Conservation (phyloP, 2,113 vertebrate genomes). For the Gyps fulvus region DNA sequence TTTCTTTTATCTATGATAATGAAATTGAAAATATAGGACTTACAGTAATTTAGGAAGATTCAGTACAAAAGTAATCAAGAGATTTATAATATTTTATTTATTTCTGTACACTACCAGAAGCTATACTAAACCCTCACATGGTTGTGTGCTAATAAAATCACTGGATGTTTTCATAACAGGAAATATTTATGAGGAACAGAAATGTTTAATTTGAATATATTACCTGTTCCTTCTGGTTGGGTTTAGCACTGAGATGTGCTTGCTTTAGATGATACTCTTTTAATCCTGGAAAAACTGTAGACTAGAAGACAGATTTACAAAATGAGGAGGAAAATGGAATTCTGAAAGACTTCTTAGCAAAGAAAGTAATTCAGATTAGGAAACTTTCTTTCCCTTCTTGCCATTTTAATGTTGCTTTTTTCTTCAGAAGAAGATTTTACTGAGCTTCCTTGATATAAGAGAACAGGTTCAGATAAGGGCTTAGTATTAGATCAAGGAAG, state of each 20-base stretch:
- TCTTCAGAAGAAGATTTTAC: background rate
- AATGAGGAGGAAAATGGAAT: background rate
- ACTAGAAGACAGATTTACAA: background rate
- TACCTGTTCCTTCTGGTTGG: background rate
- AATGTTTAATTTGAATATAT: background rate
- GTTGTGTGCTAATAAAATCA: background rate
- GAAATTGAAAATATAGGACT: background rate
- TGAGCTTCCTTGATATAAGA: background rate
- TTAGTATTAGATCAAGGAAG: background rate
- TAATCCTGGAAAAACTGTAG: background rate
- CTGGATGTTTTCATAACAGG: background rate
- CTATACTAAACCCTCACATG: background rate
- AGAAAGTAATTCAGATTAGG: background rate
- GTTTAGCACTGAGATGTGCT: background rate
- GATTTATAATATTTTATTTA: background rate
- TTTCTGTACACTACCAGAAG: background rate
- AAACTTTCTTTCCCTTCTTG: background rate
- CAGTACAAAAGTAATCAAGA: background rate
- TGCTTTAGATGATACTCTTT: background rate
- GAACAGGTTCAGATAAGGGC: background rate
- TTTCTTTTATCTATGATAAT: background rate
- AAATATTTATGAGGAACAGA: background rate
- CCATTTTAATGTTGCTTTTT: background rate
- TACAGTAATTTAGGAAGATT: background rate
- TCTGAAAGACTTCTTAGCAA: background rate